Conservation (phyloP, 2,113 vertebrate species). For the Apaloderma vittatum region DNA sequence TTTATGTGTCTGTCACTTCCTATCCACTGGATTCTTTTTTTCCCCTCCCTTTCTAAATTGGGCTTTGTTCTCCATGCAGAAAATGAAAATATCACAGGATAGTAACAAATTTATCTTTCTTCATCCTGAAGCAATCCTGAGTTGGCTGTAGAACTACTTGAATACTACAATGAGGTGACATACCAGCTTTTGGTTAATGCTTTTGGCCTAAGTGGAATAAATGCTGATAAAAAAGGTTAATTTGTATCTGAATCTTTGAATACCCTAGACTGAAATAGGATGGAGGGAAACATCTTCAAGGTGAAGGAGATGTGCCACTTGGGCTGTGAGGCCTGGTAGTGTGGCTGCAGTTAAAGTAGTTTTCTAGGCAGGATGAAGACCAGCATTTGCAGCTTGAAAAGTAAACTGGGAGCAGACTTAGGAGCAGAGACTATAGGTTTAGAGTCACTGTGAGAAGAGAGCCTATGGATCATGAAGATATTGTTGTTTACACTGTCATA, state of each 20-base stretch:
- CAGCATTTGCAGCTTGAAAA: neutral
- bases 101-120: neutral
- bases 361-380: neutral
- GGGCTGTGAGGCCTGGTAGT: neutral
- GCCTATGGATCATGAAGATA: neutral
- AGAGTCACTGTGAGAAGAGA: neutral
- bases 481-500: neutral
- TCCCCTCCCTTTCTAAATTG: neutral
- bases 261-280: neutral
- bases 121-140: neutral
- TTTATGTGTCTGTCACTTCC: neutral
- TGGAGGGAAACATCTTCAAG: neutral
- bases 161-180: neutral
- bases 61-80: neutral
- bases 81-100: neutral
- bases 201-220: neutral
- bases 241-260: neutral
- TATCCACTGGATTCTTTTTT: neutral
- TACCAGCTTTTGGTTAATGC: neutral
- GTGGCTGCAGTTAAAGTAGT: neutral
- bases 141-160: neutral
- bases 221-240: neutral
- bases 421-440: neutral
- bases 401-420: neutral
- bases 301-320: rapidly evolving